phyloP scores from a whole-genome alignment of 2,888 invertebrate genomes.

The Argynnis bischoffii region DNA sequence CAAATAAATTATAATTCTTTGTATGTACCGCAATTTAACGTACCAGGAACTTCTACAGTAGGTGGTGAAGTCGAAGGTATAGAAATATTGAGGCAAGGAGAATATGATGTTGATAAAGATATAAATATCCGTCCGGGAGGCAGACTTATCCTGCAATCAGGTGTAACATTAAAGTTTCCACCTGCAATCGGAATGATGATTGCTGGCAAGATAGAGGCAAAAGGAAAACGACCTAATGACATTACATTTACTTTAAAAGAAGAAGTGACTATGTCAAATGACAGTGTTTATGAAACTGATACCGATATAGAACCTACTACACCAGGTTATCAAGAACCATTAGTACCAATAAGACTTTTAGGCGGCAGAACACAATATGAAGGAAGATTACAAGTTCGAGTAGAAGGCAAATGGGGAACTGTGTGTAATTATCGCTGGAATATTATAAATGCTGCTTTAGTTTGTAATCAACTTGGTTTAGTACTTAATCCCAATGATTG shows the following conservation, averaged over 20 bases:
- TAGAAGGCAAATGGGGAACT: conserved; percentile 96
- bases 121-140: conserved; percentile 97
- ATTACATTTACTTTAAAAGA: conserved; percentile 91
- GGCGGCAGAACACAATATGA: conserved; percentile 91
- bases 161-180: conserved; percentile 94
- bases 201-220: conserved; percentile 93
- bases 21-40: conserved; percentile 90
- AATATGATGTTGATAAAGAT: conserved; percentile 95
- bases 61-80: conserved; percentile 97
- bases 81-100: conserved; percentile 90
- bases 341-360: conserved; percentile 88
- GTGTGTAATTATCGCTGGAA: conserved; percentile 99
- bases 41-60: conserved; percentile 86
- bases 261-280: conserved; percentile 85
- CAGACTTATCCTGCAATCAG: conserved; percentile 92
- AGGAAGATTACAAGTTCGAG: conserved; percentile 92
- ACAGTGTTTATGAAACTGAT: conserved; percentile 84
- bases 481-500: conserved; percentile 96
- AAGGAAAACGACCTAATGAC: conserved; percentile 89
- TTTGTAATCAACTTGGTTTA: conserved; percentile 96
- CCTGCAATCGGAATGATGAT: conserved; percentile 98
- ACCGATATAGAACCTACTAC: conserved; percentile 83
- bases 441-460: conserved; percentile 93
- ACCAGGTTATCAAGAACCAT: conserved; percentile 82
- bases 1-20: conserved; percentile 89